Conservation (phyloP, 2,797 vertebrate species). For the Pterois miles region DNA sequence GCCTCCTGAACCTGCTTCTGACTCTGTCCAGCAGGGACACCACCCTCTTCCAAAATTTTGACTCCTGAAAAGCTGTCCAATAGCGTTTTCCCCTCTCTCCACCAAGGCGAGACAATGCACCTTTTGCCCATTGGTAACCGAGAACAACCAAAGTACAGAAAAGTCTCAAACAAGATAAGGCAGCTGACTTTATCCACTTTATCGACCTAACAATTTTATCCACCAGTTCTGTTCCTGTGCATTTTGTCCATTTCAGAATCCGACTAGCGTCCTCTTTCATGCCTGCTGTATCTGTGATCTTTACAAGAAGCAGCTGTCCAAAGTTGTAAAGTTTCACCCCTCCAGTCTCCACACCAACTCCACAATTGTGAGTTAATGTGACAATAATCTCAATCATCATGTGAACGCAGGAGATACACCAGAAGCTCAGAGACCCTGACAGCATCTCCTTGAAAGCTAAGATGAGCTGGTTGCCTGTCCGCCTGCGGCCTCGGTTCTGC, state of each 20-base stretch:
- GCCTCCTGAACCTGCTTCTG: conserved; percentile 62
- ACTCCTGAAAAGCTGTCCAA: conserved; percentile 80
- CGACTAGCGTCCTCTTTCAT: conserved; percentile 78
- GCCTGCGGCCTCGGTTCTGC: conserved; percentile 73
- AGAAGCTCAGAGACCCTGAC: conserved; percentile 84
- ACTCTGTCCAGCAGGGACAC: conserved; percentile 66
- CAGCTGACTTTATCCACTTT: conserved; percentile 62
- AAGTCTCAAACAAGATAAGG: conserved; percentile 79
- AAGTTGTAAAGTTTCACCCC: conserved; percentile 84
- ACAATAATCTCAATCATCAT: conserved; percentile 89
- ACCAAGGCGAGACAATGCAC: conserved; percentile 50
- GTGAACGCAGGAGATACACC: conserved; percentile 88
- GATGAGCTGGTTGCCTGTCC: conserved; percentile 77
- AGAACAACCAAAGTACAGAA: conserved; percentile 80
- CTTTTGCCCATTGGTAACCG: conserved; percentile 77
- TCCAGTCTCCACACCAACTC: conserved; percentile 85
- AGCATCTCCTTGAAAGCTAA: conserved; percentile 80
- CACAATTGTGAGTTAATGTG: conserved; percentile 86
- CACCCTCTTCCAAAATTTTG: conserved; percentile 78
- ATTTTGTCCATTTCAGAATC: conserved; percentile 70
- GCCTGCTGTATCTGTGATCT: conserved; percentile 81
- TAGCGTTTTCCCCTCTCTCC: conserved; percentile 77
- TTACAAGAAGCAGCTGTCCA: conserved; percentile 79
- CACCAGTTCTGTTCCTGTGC: conserved; percentile 51
- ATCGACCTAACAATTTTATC: conserved; percentile 63